These are phyloP conservation scores for Holacanthus passer DNA, from an alignment of 2,113 vertebrate genomes.

Conservation along the genomic window DNA sequence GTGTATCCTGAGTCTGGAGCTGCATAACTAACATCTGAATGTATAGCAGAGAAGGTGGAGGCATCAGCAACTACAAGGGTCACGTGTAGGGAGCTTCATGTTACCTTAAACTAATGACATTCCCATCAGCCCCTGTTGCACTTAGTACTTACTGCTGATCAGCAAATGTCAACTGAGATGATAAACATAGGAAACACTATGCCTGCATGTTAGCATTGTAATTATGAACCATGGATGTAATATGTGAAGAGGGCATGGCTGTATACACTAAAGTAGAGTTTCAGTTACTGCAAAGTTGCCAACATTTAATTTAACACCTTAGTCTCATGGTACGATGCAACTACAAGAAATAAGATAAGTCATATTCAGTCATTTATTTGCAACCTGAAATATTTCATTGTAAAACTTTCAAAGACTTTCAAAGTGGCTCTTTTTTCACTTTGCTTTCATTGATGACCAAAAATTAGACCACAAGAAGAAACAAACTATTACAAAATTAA, in stretches of 20 bases:
- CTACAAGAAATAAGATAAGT: too few relatives aligned
- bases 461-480: too few relatives aligned
- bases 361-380: not conserved
- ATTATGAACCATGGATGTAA: not conserved
- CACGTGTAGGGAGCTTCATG: not conserved
- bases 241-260: not conserved
- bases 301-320: not conserved
- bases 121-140: not conserved
- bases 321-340: not conserved
- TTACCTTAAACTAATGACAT: not conserved
- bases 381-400: not conserved
- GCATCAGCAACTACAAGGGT: conserved; percentile 53
- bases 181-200: not conserved
- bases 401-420: not conserved
- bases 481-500: not conserved
- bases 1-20: conserved; percentile 81
- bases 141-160: not conserved
- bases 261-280: not conserved
- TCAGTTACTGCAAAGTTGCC: not conserved
- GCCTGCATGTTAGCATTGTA: not conserved
- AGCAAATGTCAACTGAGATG: not conserved
- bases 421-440: not conserved
- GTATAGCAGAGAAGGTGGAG: conserved; percentile 71
- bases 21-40: conserved; percentile 81
- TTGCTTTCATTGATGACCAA: too few relatives aligned